Evolutionary conservation across 2,888 invertebrate species (phyloP).

Genomic region (Galerucella nymphaeae): DNA sequence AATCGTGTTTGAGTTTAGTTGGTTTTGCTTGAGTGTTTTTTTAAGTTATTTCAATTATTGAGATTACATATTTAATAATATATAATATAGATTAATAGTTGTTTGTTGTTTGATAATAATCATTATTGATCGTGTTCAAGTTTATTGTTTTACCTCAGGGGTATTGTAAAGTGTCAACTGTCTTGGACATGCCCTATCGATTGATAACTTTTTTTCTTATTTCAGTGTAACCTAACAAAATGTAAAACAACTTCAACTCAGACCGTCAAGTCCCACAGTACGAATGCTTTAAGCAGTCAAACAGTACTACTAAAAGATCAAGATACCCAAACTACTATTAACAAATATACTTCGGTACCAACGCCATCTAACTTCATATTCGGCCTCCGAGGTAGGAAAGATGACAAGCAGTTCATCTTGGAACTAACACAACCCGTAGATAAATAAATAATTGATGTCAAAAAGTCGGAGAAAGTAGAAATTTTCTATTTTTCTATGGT

Average conservation of each 20-base stretch:
- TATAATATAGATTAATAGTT: no score
- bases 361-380: conserved; percentile 66
- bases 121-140: no score
- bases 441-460: conserved; percentile 42
- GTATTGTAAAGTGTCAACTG: background rate
- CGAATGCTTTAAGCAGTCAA: conserved; percentile 71
- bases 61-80: no score
- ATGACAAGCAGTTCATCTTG: conserved; percentile 69
- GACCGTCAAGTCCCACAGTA: conserved; percentile 74
- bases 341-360: conserved; percentile 63
- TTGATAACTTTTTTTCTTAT: conserved; percentile 36
- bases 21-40: no score
- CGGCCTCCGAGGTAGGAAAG: conserved; percentile 69
- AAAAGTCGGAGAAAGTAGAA: no score
- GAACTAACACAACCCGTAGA: conserved; percentile 60
- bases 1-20: no score
- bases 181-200: background rate
- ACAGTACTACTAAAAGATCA: conserved; percentile 68
- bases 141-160: no score
- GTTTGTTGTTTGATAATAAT: no score
- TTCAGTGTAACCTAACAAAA: conserved; percentile 72
- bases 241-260: conserved; percentile 77
- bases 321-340: conserved; percentile 64
- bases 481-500: no score
- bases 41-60: no score